Evolutionary conservation across 2,113 vertebrate species (phyloP), one percentile per base, ranked within the genome.

Genomic region (Paralichthys olivaceus): DNA sequence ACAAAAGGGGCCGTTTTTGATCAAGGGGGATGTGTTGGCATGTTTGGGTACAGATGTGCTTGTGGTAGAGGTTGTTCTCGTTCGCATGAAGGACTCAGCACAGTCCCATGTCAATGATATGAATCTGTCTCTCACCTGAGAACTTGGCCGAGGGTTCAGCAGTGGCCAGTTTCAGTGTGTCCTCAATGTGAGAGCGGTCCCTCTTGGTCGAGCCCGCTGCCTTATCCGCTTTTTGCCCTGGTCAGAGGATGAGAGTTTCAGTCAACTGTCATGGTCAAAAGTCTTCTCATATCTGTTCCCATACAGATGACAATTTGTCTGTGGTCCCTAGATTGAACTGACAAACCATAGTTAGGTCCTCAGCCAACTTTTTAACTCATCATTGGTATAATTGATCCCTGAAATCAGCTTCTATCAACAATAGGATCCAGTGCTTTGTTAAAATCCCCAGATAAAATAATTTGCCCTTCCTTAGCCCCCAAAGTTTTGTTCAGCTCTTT

Each of bases 171-270:
- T 93, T 95, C 77, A 99, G 93, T 0, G 95, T 98, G 71, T 88
- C 94, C 54, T 98, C 96, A 5, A 99, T 95, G 89, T 99, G 98
- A 85, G 95, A 94, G 51, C 96, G 95, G 88, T 99, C 96, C 0
- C 98, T 95, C 84, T 80, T 61, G 4, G 60, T 78, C 0, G 84
- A 75, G 70, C 94, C 93, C 20, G 62, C 64, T 25, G 86, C 71
- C 34, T 92, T 92, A 0, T 34, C 45, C 26, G 84, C 87, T 72
- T 94, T 90, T 84, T 91, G 93, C 91, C 90, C 40, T 89, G 68
- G 75, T 53, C 4, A 56, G 4, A 63, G 15, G 47, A 72, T 68
- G 13, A 83, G 13, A 37, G 2, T 3, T n/a, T 78, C 4, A 86
- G 25, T 69, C 51, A 32, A 25, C 13, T 73, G n/a, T 17, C 67